phyloP scores from a whole-genome alignment of 2,113 vertebrate genomes.

The Labeo catla region DNA sequence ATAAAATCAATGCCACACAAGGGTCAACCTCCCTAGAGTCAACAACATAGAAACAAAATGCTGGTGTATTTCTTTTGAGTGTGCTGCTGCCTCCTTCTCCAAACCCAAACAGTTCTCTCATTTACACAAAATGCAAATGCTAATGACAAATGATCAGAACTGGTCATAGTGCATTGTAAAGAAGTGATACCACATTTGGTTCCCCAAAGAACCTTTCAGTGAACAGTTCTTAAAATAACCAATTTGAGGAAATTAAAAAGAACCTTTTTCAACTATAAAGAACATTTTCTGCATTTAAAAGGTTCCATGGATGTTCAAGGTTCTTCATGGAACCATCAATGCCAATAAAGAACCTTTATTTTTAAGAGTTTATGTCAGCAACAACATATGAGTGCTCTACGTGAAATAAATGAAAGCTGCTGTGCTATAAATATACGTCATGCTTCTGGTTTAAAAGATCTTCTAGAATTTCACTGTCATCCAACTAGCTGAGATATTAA shows the following conservation, averaged over 20 bases:
- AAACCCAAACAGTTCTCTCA: neutral
- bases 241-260: too few species aligned
- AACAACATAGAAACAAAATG: neutral
- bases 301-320: too few species aligned
- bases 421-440: neutral
- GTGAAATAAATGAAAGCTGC: neutral
- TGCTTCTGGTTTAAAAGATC: neutral
- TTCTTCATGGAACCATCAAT: too few species aligned
- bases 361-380: neutral
- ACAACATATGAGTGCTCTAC: neutral
- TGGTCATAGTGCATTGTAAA: neutral
- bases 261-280: too few species aligned
- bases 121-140: neutral
- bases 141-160: neutral
- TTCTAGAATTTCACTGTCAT: neutral
- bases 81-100: neutral
- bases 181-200: neutral
- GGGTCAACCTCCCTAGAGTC: neutral
- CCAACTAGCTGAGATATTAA: neutral
- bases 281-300: too few species aligned
- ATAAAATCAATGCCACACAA: neutral
- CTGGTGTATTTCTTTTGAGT: neutral
- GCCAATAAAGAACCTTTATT: too few species aligned
- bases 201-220: too few species aligned
- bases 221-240: too few species aligned